phyloP scores from a whole-genome alignment of 2,888 invertebrate species.

The Cataglyphis altisquamis region DNA sequence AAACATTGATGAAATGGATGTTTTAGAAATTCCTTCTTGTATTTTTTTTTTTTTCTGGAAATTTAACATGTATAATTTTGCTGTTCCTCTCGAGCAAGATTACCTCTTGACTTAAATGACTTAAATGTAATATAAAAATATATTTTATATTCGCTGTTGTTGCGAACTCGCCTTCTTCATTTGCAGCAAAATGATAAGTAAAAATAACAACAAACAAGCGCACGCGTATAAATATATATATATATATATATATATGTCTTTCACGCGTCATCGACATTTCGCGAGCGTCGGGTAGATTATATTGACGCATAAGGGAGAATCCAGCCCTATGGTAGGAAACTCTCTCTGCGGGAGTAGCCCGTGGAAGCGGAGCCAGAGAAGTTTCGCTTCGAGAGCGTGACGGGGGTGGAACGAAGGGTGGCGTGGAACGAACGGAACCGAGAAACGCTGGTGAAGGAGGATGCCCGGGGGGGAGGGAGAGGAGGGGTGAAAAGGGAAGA shows the following conservation, averaged over 20 bases:
- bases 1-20: not conserved
- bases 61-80: not conserved
- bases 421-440: slow-evolving; percentile 78
- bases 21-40: not conserved
- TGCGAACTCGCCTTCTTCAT: not conserved
- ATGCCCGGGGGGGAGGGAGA: slow-evolving; percentile 66
- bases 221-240: not conserved
- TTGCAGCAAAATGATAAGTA: not conserved
- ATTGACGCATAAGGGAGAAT: slow-evolving; percentile 69
- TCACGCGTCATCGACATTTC: slow-evolving; percentile 76
- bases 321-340: slow-evolving; percentile 76
- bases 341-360: slow-evolving; percentile 82
- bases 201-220: not conserved
- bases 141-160: not conserved
- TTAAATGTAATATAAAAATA: not conserved
- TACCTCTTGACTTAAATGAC: not conserved
- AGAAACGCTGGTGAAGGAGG: slow-evolving; percentile 70
- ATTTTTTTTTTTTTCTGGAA: not conserved
- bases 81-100: not conserved
- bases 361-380: slow-evolving; percentile 79
- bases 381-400: slow-evolving; percentile 85
- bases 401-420: slow-evolving; percentile 84
- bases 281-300: slow-evolving; percentile 63
- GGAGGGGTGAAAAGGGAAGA: slow-evolving; percentile 79
- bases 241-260: slow-evolving; percentile 58